Percentiles rank a stretch among this genome's conserved stretches.
phyloP scores from a whole-genome alignment of 2,113 vertebrate species.

The Callorhinus ursinus region DNA sequence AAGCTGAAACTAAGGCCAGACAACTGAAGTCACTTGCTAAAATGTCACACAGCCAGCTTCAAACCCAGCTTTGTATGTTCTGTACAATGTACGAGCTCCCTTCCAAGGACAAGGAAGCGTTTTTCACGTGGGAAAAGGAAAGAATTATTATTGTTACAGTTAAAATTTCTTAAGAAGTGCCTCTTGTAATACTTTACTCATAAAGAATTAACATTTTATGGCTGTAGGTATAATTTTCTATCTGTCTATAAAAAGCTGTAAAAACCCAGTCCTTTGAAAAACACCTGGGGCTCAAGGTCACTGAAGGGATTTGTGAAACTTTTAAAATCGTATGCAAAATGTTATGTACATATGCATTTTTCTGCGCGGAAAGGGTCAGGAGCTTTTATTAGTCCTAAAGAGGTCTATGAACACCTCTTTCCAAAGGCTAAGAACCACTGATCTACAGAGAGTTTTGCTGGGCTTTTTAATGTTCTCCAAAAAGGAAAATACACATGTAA shows the following conservation, averaged over 20 bases:
- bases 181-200: background rate
- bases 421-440: background rate
- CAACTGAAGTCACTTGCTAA: background rate
- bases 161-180: background rate
- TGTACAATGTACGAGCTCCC: background rate
- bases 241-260: background rate
- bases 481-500: background rate
- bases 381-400: background rate
- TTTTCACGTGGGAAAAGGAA: background rate
- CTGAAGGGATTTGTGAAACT: conserved; percentile 2
- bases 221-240: conserved; percentile 13
- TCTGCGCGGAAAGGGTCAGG: background rate
- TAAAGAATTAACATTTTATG: conserved; percentile 32
- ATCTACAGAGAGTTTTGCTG: background rate
- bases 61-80: background rate
- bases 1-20: background rate
- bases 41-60: background rate
- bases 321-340: background rate
- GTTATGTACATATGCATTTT: background rate
- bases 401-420: background rate
- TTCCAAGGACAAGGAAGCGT: background rate
- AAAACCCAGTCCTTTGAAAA: background rate
- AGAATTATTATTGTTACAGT: background rate
- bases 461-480: conserved; percentile 17
- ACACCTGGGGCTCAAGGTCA: background rate